These are phyloP conservation scores for Pseudomugil gertrudae DNA, from an alignment of 2,797 vertebrate species.

Conservation along the genomic window DNA sequence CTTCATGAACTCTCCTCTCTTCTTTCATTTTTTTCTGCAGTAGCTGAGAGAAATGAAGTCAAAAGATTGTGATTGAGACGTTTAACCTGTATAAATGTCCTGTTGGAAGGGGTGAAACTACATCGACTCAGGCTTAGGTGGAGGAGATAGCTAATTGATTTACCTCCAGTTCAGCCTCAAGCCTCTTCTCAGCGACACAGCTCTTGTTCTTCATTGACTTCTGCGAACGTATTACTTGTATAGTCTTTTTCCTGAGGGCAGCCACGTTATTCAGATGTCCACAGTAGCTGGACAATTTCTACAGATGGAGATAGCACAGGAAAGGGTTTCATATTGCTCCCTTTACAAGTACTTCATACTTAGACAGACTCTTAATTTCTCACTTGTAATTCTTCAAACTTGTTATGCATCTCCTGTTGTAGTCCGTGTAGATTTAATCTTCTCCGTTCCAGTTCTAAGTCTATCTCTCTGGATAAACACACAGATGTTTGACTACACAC, in stretches of 20 bases:
- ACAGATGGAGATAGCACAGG: neutral
- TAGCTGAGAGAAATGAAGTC: slow-evolving; percentile 68
- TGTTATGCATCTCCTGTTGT: slow-evolving; percentile 72
- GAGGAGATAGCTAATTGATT: neutral
- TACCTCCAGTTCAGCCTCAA: slow-evolving; percentile 82
- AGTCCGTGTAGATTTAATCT: slow-evolving; percentile 78
- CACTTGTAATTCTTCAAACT: slow-evolving; percentile 35
- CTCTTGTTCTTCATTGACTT: slow-evolving; percentile 81
- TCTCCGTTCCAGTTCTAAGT: slow-evolving; percentile 63
- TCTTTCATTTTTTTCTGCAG: slow-evolving; percentile 76
- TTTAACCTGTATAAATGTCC: neutral
- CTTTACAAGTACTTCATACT: neutral
- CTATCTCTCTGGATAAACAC: slow-evolving; percentile 72
- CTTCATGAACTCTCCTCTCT: slow-evolving; percentile 79
- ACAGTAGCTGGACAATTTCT: slow-evolving; percentile 1
- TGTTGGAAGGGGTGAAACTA: neutral
- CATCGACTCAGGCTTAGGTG: neutral
- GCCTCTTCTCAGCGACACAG: slow-evolving; percentile 69
- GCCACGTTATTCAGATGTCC: neutral
- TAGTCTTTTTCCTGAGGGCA: slow-evolving; percentile 64
- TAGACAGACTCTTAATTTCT: slow-evolving; percentile 7
- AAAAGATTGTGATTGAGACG: neutral
- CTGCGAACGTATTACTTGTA: slow-evolving; percentile 77
- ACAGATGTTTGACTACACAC: too few species aligned
- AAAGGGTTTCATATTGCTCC: neutral